Base-by-base conservation (phyloP, 2,113 vertebrate genomes). In the Trichomycterus rosablanca region DNA sequence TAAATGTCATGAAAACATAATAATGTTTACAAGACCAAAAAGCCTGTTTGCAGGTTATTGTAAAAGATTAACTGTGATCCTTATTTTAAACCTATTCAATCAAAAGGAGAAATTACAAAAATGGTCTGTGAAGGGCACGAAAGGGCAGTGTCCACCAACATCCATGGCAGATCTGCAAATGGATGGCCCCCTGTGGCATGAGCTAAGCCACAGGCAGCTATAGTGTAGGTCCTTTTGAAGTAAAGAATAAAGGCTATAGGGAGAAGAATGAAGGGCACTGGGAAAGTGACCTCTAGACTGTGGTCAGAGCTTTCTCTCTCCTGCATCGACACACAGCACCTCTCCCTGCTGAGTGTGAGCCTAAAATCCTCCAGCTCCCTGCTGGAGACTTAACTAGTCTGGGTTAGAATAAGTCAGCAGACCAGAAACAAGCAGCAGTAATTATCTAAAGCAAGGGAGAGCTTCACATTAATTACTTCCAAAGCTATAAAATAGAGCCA, bases 281-380 rank as follows among this genome's bases (percentile, higher is more conserved):
- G 63, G 73, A 63, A 24, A 7, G 71, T 84, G 84, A 87, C 82
- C 73, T 84, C 77, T 75, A 55, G 59, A 43, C 67, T 43, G 24
- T 15, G 68, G 72, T 71, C 59, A 50, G 42, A 61, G 51, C 32
- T 62, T 59, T 66, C 58, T 14, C 32, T 70, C 67, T 50, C 48
- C 34, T 30, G 42, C 15, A 11, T 45, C 32, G 44, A 45, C 45
- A 59, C 57, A 57, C 18, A 66, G 51, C 14, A 19, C 57, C 37
- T 66, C 51, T 58, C 45, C 58, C 63, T 57, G 57, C 63, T 71
- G 51, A 55, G 63, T 35, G 50, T 28, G 52, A 66, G 43, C 18
- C 63, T 56, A 32, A 65, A 57, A 48, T 49, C 53, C 63, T 53
- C 49, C 9, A 39, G 19, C 49, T 28, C 63, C 53, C 63, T 65